Percentiles rank a stretch among this genome's conserved stretches.
These are phyloP conservation scores for Neostethus bicornis DNA, from an alignment of 2,797 vertebrate species.

Conservation along the genomic window DNA sequence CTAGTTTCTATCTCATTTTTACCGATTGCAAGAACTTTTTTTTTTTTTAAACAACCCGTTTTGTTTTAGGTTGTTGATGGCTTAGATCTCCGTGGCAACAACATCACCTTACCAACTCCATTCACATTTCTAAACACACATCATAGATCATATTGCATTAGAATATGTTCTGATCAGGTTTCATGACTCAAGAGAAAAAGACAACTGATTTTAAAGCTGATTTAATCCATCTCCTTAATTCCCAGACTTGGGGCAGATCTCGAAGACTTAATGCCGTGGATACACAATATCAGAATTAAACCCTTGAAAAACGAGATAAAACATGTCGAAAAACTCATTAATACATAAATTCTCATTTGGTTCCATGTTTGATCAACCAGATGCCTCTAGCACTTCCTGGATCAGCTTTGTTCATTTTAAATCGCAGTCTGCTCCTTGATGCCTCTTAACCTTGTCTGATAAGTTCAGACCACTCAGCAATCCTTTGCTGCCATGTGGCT, in stretches of 20 bases:
- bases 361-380: neutral
- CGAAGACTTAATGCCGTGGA: neutral
- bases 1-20: no score
- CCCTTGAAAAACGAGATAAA: neutral
- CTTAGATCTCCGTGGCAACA: no score
- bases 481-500: constrained; percentile 43
- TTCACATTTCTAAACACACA: no score
- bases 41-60: no score
- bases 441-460: constrained; percentile 38
- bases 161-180: no score
- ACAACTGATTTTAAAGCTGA: no score
- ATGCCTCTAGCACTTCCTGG: constrained; percentile 7
- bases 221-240: neutral
- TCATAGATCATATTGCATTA: no score
- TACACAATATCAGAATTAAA: constrained; percentile 9
- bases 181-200: no score
- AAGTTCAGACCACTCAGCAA: constrained; percentile 48
- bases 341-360: neutral
- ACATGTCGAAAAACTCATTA: neutral
- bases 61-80: no score
- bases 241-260: neutral
- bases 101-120: no score
- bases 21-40: no score
- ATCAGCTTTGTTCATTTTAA: constrained; percentile 21
- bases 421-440: neutral